These are phyloP conservation scores for Drosophila rubida DNA, from an alignment of 2,888 invertebrate species.

Conservation along the genomic window DNA sequence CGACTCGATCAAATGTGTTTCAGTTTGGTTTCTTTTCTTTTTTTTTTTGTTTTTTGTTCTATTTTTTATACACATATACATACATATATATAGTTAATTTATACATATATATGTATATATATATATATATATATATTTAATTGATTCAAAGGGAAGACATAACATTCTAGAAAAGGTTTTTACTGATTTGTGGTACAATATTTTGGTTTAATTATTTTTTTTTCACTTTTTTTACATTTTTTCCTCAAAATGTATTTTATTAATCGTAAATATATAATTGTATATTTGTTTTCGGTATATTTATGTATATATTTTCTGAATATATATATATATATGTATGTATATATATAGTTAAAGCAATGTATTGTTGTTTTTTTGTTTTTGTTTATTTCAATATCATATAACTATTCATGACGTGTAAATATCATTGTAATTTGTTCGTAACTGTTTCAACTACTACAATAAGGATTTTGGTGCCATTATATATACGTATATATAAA, in stretches of 20 bases:
- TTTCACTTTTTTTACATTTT: constrained; percentile 36
- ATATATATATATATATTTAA: constrained; percentile 47
- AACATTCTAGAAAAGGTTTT: constrained; percentile 81
- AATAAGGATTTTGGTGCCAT: constrained; percentile 72
- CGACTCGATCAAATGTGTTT: constrained; percentile 30
- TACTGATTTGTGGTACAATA: constrained; percentile 65
- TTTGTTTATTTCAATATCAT: constrained; percentile 29
- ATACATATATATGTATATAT: constrained; percentile 21
- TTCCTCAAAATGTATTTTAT: constrained; percentile 23
- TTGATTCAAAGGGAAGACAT: constrained; percentile 79
- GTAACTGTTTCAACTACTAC: constrained; percentile 60
- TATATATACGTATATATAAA: constrained; percentile 53
- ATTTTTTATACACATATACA: constrained; percentile 19
- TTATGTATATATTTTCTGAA: constrained; percentile 46
- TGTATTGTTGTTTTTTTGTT: constrained; percentile 24
- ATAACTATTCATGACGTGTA: constrained; percentile 66
- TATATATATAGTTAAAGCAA: constrained; percentile 53
- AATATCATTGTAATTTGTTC: constrained; percentile 70
- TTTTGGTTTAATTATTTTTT: constrained; percentile 16
- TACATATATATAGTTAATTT: constrained; percentile 22
- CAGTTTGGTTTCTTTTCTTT: neutral
- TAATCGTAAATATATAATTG: constrained; percentile 52
- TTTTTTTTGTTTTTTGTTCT: neutral
- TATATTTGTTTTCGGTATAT: constrained; percentile 66
- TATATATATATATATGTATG: constrained; percentile 49